A percentile compares a stretch with the other conserved stretches of the same genome.
Evolutionary conservation across 2,113 vertebrate species (phyloP).

Genomic region (Peromyscus polionotus): DNA sequence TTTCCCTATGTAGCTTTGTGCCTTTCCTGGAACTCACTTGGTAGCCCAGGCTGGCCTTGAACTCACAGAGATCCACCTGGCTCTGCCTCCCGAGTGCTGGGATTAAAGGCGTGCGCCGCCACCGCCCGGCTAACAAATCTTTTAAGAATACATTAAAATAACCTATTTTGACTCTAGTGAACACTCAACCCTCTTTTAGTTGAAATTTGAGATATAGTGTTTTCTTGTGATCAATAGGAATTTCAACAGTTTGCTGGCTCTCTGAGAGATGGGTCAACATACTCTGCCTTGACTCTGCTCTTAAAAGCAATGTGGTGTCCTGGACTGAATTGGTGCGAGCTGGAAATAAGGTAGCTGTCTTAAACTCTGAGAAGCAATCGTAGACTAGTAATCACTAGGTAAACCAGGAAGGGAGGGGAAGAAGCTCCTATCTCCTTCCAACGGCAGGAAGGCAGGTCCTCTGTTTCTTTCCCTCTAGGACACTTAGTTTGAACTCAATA

Average conservation of each 20-base stretch:
- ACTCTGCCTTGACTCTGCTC: background rate
- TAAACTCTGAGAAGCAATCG: background rate
- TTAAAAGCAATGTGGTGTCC: background rate
- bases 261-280: background rate
- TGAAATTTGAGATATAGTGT: background rate
- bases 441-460: background rate
- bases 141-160: background rate
- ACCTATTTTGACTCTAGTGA: background rate
- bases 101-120: too few species aligned
- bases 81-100: too few species aligned
- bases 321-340: background rate
- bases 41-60: too few species aligned
- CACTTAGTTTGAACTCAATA: background rate
- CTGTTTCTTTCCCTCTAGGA: background rate
- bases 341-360: background rate
- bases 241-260: background rate
- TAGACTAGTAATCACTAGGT: background rate
- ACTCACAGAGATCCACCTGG: too few species aligned
- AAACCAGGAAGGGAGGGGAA: background rate
- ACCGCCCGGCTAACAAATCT: background rate
- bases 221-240: constrained; percentile 18
- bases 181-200: background rate
- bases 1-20: too few species aligned
- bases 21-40: too few species aligned
- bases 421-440: background rate